Conservation (phyloP, 2,113 vertebrate genomes). For the Pituophis catenifer region DNA sequence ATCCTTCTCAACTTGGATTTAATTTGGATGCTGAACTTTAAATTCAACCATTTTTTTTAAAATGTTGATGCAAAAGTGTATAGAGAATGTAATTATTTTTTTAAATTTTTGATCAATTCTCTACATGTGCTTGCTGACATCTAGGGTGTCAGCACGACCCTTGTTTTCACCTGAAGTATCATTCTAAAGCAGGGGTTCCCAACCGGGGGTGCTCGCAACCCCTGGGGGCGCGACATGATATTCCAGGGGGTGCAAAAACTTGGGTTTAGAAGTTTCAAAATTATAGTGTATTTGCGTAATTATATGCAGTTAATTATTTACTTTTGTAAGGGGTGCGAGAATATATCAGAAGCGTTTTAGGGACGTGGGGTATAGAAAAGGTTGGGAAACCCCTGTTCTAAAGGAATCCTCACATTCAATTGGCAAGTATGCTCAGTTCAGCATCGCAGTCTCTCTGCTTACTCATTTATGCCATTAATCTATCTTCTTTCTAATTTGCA, state of each 20-base stretch:
- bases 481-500: neutral
- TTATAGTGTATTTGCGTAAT: too few species aligned
- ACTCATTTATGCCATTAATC: neutral
- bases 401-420: neutral
- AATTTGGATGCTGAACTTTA: neutral
- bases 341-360: too few species aligned
- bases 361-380: too few species aligned
- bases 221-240: too few species aligned
- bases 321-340: too few species aligned
- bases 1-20: neutral
- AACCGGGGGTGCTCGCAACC: too few species aligned
- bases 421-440: neutral
- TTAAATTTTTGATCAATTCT: neutral
- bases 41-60: neutral
- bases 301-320: too few species aligned
- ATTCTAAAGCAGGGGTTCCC: neutral
- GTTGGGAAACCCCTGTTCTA: neutral
- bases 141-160: neutral
- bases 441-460: slow-evolving; percentile 10
- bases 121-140: neutral
- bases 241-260: too few species aligned
- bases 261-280: too few species aligned
- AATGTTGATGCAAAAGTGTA: neutral
- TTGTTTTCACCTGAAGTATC: neutral
- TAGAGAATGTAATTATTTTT: neutral